Evolutionary conservation across 37 sponge, comb jelly and placozoan genomes (phyloP).

Genomic region (Geodia barretti): DNA sequence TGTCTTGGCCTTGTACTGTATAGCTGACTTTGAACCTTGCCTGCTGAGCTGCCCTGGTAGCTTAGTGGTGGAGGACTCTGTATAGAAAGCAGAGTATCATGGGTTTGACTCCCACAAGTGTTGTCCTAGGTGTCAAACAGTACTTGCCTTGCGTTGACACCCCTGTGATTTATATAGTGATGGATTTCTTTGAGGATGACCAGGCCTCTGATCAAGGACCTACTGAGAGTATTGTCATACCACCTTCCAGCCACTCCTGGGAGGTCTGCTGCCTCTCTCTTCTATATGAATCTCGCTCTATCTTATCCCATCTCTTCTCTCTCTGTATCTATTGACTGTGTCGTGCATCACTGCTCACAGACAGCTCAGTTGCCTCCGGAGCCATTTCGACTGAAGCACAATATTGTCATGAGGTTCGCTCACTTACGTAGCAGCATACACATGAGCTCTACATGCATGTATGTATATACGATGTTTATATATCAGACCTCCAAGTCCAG

Average conservation of each 20-base stretch:
- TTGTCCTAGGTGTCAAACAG: no score
- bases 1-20: no score
- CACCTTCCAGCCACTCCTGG: slow-evolving; percentile 11
- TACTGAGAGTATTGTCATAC: neutral
- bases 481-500: slow-evolving; percentile 42
- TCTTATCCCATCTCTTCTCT: neutral
- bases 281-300: neutral
- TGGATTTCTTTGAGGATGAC: slow-evolving; percentile 66
- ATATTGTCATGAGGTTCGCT: slow-evolving; percentile 27
- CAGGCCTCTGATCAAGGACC: slow-evolving; percentile 34
- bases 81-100: no score
- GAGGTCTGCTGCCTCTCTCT: no score
- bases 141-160: no score
- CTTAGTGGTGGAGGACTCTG: no score
- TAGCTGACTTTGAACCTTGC: no score
- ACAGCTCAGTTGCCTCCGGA: slow-evolving; percentile 53
- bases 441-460: neutral
- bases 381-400: slow-evolving; percentile 62
- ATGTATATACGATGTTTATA: no score
- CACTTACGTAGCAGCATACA: neutral
- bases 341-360: neutral
- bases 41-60: no score
- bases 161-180: slow-evolving; percentile 14
- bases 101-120: no score
- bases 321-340: neutral